Percentiles rank a stretch among this genome's conserved stretches.
Conservation (phyloP, 1,140 invertebrate species). For the Bombus cullumanus region DNA sequence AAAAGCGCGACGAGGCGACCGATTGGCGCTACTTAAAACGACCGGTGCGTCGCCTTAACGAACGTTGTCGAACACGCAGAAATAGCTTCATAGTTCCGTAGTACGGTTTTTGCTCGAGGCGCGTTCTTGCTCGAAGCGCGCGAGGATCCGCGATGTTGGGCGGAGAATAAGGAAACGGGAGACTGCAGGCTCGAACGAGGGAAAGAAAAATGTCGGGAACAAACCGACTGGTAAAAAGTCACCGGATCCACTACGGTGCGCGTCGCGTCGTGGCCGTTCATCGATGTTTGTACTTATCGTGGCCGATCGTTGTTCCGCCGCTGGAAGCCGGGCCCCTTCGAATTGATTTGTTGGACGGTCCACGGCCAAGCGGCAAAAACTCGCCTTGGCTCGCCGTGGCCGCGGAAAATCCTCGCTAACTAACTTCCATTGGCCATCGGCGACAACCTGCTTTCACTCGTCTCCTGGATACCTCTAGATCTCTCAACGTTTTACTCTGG, state of each 20-base stretch:
- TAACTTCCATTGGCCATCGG: conserved; percentile 12
- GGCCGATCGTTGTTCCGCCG: conserved; percentile 47
- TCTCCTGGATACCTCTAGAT: not conserved
- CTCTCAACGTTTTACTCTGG: not conserved
- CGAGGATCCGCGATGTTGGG: not conserved
- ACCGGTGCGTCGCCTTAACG: conserved; percentile 44
- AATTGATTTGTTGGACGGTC: conserved; percentile 49
- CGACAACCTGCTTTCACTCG: conserved; percentile 24
- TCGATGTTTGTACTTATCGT: conserved; percentile 52
- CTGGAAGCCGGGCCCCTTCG: conserved; percentile 38
- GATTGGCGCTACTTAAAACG: conserved; percentile 43
- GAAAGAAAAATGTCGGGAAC: conserved; percentile 51
- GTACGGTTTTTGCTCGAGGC: conserved; percentile 18
- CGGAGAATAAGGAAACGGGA: conserved; percentile 46
- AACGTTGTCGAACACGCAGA: conserved; percentile 55
- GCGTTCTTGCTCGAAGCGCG: conserved; percentile 2
- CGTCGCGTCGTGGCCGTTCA: conserved; percentile 29
- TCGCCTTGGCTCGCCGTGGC: conserved; percentile 6
- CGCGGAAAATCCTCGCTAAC: conserved; percentile 44
- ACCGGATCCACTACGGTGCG: not conserved
- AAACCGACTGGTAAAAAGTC: conserved; percentile 39
- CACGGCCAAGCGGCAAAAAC: conserved; percentile 25
- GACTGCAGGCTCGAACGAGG: conserved; percentile 17
- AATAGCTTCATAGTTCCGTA: conserved; percentile 54
- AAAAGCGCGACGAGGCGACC: conserved; percentile 24